These are phyloP conservation scores for Hystrix cristata DNA, from an alignment of 2,113 vertebrate species.

Conservation along the genomic window DNA sequence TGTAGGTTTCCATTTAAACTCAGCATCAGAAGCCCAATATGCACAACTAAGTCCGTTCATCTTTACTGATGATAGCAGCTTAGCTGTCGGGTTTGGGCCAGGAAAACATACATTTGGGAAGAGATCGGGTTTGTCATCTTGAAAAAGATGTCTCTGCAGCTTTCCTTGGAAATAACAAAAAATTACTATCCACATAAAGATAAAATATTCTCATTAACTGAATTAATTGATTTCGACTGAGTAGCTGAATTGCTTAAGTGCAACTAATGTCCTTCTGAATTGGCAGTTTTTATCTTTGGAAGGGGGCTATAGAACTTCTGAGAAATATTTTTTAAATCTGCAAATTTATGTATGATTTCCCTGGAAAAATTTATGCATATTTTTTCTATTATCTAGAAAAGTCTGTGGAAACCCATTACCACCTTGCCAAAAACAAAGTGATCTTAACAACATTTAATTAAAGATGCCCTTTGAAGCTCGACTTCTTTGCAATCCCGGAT, in stretches of 20 bases:
- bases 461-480: not conserved
- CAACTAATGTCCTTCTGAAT: slow-evolving; percentile 18
- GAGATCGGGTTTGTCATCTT: not conserved
- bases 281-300: slow-evolving; percentile 54
- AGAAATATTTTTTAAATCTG: slow-evolving; percentile 47
- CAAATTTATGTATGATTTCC: not conserved
- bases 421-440: not conserved
- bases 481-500: not conserved
- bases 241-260: slow-evolving; percentile 49
- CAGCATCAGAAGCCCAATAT: not conserved
- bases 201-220: slow-evolving; percentile 59
- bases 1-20: not conserved
- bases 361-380: not conserved
- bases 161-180: slow-evolving; percentile 59
- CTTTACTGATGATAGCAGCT: not conserved
- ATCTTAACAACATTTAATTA: not conserved
- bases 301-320: not conserved
- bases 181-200: slow-evolving; percentile 18
- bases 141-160: slow-evolving; percentile 57
- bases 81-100: not conserved
- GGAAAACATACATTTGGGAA: not conserved
- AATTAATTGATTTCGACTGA: slow-evolving; percentile 59
- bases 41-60: not conserved
- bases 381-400: not conserved
- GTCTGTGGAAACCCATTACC: not conserved